Evolutionary conservation across 2,113 vertebrate genomes (phyloP).

Genomic region (Grammomys dolichurus): DNA sequence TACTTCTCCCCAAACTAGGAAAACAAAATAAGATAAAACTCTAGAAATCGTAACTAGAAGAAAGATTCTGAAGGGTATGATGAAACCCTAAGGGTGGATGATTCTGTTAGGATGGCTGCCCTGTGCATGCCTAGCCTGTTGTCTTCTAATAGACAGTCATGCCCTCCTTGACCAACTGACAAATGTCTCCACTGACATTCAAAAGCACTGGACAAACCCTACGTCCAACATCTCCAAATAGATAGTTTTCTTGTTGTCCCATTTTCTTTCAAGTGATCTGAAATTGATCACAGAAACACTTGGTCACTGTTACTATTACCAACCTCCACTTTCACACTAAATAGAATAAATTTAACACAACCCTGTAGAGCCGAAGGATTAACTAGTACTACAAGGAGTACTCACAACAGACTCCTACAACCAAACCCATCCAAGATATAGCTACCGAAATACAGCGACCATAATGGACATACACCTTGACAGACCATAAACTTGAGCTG

Average conservation of each 20-base stretch:
- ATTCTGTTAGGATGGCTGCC: neutral
- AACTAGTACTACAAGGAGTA: neutral
- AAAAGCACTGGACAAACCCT: neutral
- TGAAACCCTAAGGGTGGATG: neutral
- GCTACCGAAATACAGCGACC: neutral
- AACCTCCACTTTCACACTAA: neutral
- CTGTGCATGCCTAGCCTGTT: neutral
- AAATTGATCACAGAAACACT: slow-evolving; percentile 12
- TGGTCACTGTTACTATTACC: neutral
- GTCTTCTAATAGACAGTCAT: neutral
- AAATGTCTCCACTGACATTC: neutral
- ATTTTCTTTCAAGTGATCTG: slow-evolving; percentile 18
- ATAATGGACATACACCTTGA: neutral
- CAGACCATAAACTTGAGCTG: neutral
- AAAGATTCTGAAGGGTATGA: neutral
- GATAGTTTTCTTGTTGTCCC: neutral
- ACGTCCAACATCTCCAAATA: neutral
- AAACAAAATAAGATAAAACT: neutral
- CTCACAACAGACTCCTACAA: neutral
- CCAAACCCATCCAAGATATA: neutral
- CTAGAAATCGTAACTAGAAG: neutral
- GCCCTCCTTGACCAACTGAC: neutral
- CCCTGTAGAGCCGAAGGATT: neutral
- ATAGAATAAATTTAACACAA: slow-evolving; percentile 15
- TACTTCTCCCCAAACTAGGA: neutral